These are phyloP conservation scores for Antheraea mylitta DNA, from an alignment of 1,140 invertebrate genomes.

Conservation along the genomic window DNA sequence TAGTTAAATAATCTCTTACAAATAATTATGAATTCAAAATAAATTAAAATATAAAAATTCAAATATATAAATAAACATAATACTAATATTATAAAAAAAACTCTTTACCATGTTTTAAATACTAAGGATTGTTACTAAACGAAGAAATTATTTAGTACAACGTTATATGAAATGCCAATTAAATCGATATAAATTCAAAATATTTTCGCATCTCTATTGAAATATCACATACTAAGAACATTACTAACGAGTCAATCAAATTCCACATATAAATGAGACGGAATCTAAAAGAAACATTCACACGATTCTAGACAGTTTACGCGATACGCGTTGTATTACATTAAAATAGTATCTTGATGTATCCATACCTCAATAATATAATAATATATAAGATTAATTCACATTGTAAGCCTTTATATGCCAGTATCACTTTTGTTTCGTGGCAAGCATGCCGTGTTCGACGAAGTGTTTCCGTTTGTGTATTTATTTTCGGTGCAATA, in stretches of 20 bases:
- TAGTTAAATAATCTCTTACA: too few species aligned
- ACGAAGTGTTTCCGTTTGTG: slow-evolving; percentile 20
- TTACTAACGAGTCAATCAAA: slow-evolving; percentile 3
- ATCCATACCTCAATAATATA: slow-evolving; percentile 22
- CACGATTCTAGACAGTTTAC: neutral
- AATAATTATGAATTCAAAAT: too few species aligned
- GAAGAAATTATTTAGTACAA: too few species aligned
- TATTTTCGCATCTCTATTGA: neutral
- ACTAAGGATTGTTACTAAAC: too few species aligned
- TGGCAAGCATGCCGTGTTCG: slow-evolving; percentile 41
- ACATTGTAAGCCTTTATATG: slow-evolving; percentile 15
- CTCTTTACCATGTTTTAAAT: too few species aligned
- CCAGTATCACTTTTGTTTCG: slow-evolving; percentile 33
- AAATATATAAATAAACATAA: too few species aligned
- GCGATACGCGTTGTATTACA: slow-evolving; percentile 5
- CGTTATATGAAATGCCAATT: too few species aligned
- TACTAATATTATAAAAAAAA: too few species aligned
- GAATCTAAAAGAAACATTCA: neutral
- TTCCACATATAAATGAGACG: neutral
- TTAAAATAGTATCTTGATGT: slow-evolving; percentile 22
- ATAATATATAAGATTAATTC: slow-evolving; percentile 27
- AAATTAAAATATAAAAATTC: too few species aligned
- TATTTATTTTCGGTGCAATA: slow-evolving; percentile 14
- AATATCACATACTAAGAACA: neutral
- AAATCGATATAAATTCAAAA: too few species aligned